A percentile compares a stretch with the other conserved stretches of the same genome.
These are phyloP conservation scores for Myotis findleyi DNA, from an alignment of 2,797 vertebrate genomes.

Conservation along the genomic window DNA sequence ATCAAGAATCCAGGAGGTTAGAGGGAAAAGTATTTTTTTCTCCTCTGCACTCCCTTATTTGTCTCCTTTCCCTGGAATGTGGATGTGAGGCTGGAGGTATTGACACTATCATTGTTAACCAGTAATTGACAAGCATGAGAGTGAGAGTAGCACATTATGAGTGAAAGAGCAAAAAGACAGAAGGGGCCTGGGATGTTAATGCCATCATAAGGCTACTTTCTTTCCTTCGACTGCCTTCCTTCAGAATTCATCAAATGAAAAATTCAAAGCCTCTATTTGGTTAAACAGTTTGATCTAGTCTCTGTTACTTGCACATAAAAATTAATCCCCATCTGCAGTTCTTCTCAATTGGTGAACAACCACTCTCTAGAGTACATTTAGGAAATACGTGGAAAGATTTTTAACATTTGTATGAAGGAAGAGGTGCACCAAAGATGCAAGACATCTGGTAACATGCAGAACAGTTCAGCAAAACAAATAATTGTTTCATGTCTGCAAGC, in stretches of 20 bases:
- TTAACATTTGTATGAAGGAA: neutral
- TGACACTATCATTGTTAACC: neutral
- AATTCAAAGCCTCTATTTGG: neutral
- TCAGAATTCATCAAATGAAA: neutral
- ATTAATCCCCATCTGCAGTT: neutral
- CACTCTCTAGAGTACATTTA: neutral
- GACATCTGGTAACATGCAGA: neutral
- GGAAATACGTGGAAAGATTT: neutral
- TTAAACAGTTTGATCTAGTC: neutral
- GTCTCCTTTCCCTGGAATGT: neutral
- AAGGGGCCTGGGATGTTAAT: neutral
- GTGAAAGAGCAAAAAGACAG: neutral
- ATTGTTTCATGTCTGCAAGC: neutral
- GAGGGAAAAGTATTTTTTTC: neutral
- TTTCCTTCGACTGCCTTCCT: neutral
- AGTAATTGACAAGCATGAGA: neutral
- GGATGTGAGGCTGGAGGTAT: neutral
- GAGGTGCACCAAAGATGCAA: neutral
- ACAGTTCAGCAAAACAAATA: neutral
- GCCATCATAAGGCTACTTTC: neutral
- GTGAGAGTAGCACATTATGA: neutral
- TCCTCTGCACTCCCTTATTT: neutral
- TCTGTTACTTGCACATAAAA: neutral
- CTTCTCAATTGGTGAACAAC: neutral
- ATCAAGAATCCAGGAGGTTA: neutral